Conservation (phyloP, 2,888 invertebrate species). For the Orthosia gracilis region DNA sequence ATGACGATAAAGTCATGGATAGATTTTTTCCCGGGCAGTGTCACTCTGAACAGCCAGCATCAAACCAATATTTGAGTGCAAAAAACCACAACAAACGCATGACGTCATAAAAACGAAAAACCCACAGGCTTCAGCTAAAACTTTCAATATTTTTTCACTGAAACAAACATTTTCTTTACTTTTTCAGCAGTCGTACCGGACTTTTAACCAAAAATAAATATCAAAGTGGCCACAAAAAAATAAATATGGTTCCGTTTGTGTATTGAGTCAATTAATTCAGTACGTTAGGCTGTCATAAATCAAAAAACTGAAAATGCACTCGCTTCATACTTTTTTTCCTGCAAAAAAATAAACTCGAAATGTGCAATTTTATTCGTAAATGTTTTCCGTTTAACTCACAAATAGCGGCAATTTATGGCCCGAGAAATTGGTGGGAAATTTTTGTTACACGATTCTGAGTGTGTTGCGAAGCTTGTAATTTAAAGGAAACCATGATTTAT, state of each 20-base stretch:
- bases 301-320: conserved; percentile 58
- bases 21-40: neutral
- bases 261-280: conserved; percentile 62
- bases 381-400: conserved; percentile 76
- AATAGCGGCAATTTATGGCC: conserved; percentile 72
- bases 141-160: conserved; percentile 44
- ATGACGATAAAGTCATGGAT: neutral
- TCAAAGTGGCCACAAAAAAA: conserved; percentile 50
- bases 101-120: conserved; percentile 34
- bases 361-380: conserved; percentile 70
- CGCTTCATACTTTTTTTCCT: conserved; percentile 44
- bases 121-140: conserved; percentile 14
- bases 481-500: conserved; percentile 31
- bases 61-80: conserved; percentile 36
- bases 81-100: conserved; percentile 20
- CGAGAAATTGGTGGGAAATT: conserved; percentile 58
- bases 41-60: conserved; percentile 4
- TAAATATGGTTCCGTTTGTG: conserved; percentile 58
- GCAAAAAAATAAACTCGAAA: conserved; percentile 52
- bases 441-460: conserved; percentile 53
- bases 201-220: conserved; percentile 57
- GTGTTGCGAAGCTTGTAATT: conserved; percentile 43
- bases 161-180: conserved; percentile 54
- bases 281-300: conserved; percentile 61
- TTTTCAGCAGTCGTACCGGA: conserved; percentile 26